These are phyloP conservation scores for Anguilla rostrata DNA, from an alignment of 2,113 vertebrate species.

Conservation along the genomic window DNA sequence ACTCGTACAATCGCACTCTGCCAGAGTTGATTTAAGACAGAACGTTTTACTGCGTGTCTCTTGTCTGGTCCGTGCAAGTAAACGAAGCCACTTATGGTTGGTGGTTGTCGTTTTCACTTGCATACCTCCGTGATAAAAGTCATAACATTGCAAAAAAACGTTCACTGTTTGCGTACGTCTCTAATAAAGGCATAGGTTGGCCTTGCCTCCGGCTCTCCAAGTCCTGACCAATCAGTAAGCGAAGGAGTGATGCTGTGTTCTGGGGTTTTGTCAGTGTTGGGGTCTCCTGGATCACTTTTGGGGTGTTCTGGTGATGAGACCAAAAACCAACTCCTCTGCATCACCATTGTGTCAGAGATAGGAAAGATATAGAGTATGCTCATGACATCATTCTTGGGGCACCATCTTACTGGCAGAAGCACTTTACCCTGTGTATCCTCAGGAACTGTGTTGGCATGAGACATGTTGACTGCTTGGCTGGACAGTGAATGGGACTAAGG, in stretches of 20 bases:
- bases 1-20: too few relatives aligned
- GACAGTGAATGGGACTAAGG: not conserved
- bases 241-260: constrained; percentile 69
- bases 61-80: not conserved
- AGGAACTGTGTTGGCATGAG: not conserved
- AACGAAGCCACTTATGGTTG: not conserved
- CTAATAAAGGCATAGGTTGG: constrained; percentile 65
- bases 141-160: constrained; percentile 56
- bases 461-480: not conserved
- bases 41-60: not conserved
- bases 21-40: too few relatives aligned
- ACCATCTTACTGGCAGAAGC: not conserved
- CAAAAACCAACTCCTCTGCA: constrained; percentile 20
- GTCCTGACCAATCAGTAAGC: constrained; percentile 69
- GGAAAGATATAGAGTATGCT: constrained; percentile 30
- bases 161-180: constrained; percentile 70
- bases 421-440: not conserved
- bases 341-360: not conserved
- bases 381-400: constrained; percentile 60
- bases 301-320: constrained; percentile 52
- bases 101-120: not conserved
- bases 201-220: constrained; percentile 69
- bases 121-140: not conserved
- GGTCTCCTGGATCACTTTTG: constrained; percentile 58
- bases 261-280: constrained; percentile 67